Evolutionary conservation across 2,113 vertebrate genomes (phyloP).

Genomic region (Corynorhinus townsendii): DNA sequence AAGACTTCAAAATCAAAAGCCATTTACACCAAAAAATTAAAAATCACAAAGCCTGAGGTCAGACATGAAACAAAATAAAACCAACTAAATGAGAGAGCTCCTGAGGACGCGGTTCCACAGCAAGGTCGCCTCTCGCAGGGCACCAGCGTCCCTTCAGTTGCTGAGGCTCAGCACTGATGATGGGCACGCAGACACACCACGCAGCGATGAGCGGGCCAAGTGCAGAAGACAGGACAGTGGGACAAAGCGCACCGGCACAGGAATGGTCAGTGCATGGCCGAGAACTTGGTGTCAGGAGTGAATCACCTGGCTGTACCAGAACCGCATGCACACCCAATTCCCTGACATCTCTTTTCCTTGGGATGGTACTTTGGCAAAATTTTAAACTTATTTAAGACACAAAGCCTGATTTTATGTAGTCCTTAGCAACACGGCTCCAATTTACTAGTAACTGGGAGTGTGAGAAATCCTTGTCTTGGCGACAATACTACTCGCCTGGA

Average conservation of each 20-base stretch:
- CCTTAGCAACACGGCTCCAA: slow-evolving; percentile 63
- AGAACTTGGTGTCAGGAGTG: background rate
- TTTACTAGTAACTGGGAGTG: slow-evolving; percentile 62
- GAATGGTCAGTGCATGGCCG: no score
- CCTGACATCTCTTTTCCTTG: background rate
- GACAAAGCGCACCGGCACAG: no score
- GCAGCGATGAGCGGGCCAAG: no score
- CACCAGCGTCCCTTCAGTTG: no score
- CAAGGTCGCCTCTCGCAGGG: no score
- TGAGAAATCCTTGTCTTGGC: slow-evolving; percentile 49
- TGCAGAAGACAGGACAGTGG: no score
- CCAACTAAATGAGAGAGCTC: background rate
- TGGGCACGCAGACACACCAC: background rate
- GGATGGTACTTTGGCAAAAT: background rate
- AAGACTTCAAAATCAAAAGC: slow-evolving; percentile 22
- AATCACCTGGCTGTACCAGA: background rate
- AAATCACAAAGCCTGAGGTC: background rate
- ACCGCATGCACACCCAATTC: background rate
- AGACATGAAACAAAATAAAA: background rate
- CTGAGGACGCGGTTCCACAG: background rate
- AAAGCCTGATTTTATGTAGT: slow-evolving; percentile 36
- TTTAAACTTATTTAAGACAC: slow-evolving; percentile 20
- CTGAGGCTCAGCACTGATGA: background rate
- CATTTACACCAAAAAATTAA: background rate
- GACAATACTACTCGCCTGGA: slow-evolving; percentile 49